A percentile compares a stretch with the other conserved stretches of the same genome.
Evolutionary conservation across 2,888 invertebrate genomes (phyloP).

Genomic region (Dasysyrphus tricinctus): DNA sequence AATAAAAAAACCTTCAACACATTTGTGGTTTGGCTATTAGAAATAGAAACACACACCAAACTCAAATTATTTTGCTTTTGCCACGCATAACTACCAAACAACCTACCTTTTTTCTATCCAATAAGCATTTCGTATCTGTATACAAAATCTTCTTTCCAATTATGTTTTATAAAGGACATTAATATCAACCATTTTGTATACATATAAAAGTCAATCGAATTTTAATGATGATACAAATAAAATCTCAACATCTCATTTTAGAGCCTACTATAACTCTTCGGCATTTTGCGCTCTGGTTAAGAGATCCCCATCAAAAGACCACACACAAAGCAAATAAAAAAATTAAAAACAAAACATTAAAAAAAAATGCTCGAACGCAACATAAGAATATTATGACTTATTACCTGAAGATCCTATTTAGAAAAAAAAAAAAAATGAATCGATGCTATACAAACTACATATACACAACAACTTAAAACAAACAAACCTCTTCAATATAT

Average conservation of each 20-base stretch:
- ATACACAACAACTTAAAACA: constrained; percentile 63
- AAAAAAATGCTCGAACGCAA: constrained; percentile 51
- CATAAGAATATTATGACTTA: constrained; percentile 71
- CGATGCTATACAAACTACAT: constrained; percentile 50
- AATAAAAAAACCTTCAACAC: no score
- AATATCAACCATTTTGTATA: constrained; percentile 18
- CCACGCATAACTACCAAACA: no score
- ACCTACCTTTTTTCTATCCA: background rate
- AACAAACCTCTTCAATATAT: constrained; percentile 70
- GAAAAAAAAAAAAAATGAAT: constrained; percentile 52
- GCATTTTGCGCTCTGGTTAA: constrained; percentile 62
- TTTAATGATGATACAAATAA: constrained; percentile 51
- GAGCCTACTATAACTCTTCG: constrained; percentile 49
- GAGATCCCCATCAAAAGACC: constrained; percentile 57
- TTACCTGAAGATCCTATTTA: constrained; percentile 68
- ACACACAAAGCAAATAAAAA: constrained; percentile 56
- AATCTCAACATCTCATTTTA: constrained; percentile 66
- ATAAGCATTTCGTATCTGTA: background rate
- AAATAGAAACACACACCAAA: no score
- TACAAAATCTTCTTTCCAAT: constrained; percentile 5
- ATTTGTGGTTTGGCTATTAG: no score
- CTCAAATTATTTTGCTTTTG: no score
- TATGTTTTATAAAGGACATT: constrained; percentile 26
- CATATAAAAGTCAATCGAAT: constrained; percentile 30
- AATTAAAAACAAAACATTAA: constrained; percentile 12